phyloP scores from a whole-genome alignment of 2,113 vertebrate genomes.

The Anseranas semipalmata region DNA sequence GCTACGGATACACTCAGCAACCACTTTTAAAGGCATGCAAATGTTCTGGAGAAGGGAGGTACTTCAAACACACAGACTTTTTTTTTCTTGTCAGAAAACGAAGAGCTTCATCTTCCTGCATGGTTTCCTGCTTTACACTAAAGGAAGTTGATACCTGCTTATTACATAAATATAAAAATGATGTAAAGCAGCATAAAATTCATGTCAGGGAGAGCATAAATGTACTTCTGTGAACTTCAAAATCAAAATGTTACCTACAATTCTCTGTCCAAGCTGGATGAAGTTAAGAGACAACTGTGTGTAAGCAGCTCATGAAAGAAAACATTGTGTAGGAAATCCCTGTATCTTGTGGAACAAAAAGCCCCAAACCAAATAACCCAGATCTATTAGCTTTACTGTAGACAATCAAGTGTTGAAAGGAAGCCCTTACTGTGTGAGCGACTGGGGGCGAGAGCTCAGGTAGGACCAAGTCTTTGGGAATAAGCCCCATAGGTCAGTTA shows the following conservation, averaged over 20 bases:
- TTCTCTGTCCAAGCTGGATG: not conserved
- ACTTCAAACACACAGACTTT: not conserved
- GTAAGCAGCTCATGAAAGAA: not conserved
- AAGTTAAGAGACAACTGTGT: not conserved
- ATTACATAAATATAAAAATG: slow-evolving; percentile 35
- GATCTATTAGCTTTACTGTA: not conserved
- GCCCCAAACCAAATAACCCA: not conserved
- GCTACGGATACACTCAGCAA: not conserved
- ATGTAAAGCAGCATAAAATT: slow-evolving; percentile 8
- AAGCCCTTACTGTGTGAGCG: not conserved
- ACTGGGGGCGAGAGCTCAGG: not conserved
- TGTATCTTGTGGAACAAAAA: not conserved
- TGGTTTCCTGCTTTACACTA: slow-evolving; percentile 53
- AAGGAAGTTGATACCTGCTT: slow-evolving; percentile 43
- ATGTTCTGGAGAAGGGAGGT: not conserved
- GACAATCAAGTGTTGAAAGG: not conserved
- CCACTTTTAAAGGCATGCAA: not conserved
- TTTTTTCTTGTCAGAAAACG: not conserved
- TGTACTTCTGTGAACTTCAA: slow-evolving; percentile 36
- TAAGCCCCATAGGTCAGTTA: not conserved
- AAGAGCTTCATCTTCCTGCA: not conserved
- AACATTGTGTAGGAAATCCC: not conserved
- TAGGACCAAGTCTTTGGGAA: not conserved
- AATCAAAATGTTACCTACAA: not conserved
- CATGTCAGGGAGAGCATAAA: not conserved